phyloP scores from a whole-genome alignment of 2,113 vertebrate genomes.

The Sorex araneus region DNA sequence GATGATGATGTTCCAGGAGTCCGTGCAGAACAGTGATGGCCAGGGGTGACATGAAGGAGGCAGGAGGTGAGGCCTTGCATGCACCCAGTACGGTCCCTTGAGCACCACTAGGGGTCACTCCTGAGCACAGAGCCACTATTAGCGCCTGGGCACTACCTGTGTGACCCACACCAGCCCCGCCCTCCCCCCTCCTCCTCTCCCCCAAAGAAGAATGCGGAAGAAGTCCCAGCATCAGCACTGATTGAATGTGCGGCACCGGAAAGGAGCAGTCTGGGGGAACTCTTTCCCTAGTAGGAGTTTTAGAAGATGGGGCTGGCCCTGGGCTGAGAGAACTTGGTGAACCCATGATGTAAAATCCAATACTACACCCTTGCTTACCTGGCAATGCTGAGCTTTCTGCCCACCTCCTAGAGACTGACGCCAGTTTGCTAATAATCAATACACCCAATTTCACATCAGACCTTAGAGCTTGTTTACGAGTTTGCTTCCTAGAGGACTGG shows the following conservation, averaged over 20 bases:
- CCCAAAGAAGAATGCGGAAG: neutral
- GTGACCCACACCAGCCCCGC: too few species aligned
- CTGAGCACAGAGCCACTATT: too few species aligned
- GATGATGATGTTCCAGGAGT: accelerated
- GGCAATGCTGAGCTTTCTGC: neutral
- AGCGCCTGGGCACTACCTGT: too few species aligned
- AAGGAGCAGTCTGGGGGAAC: neutral
- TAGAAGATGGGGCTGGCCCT: neutral
- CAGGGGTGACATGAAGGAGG: too few species aligned
- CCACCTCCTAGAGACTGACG: neutral
- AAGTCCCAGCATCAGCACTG: neutral
- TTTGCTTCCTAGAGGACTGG: conserved; percentile 13
- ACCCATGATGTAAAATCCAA: accelerated
- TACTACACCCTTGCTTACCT: neutral
- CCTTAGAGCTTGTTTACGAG: neutral
- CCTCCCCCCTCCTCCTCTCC: too few species aligned
- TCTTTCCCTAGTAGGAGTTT: neutral
- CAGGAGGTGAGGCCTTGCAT: too few species aligned
- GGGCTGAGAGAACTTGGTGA: neutral
- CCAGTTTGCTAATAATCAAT: neutral
- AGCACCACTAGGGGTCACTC: too few species aligned
- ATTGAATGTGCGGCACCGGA: neutral
- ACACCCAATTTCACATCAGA: neutral
- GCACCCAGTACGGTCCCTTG: too few species aligned
- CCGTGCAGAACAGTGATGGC: neutral